These are phyloP conservation scores for Hiodon alosoides DNA, from an alignment of 2,113 vertebrate species.

Conservation along the genomic window DNA sequence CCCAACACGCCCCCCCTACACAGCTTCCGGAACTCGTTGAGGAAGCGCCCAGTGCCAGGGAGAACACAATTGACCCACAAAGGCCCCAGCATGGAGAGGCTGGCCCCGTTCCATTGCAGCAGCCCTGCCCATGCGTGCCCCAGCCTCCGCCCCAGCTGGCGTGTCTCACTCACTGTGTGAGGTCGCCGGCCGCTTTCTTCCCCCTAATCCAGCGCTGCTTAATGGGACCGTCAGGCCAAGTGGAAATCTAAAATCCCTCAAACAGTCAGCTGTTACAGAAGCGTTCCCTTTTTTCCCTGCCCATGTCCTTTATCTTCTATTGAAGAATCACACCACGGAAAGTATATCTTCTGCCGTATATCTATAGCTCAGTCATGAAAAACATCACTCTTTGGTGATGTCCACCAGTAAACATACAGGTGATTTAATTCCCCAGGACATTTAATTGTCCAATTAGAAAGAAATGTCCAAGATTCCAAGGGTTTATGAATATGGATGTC, in stretches of 20 bases:
- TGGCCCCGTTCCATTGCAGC: conserved; percentile 11
- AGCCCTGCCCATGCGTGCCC: not conserved
- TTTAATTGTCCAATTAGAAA: too few species aligned
- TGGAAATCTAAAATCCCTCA: conserved; percentile 24
- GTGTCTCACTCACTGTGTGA: conserved; percentile 11
- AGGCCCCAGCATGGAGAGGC: not conserved
- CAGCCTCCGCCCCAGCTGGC: conserved; percentile 7
- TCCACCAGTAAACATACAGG: too few species aligned
- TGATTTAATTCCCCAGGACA: too few species aligned
- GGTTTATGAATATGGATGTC: conserved; percentile 2
- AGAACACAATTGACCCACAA: not conserved
- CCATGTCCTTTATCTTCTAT: not conserved
- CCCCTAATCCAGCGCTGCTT: conserved; percentile 22
- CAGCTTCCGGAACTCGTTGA: not conserved
- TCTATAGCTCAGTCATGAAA: too few species aligned
- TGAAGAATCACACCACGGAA: conserved; percentile 3
- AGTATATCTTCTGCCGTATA: not conserved
- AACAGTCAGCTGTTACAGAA: conserved; percentile 16
- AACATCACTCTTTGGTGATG: too few species aligned
- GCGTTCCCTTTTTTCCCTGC: conserved; percentile 9
- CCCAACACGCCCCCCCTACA: too few species aligned
- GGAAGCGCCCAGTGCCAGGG: not conserved
- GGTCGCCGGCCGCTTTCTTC: conserved; percentile 22
- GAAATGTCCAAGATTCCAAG: conserved; percentile 6
- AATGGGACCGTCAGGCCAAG: conserved; percentile 25